Percentiles rank a stretch among this genome's conserved stretches.
phyloP scores from a whole-genome alignment of 2,888 invertebrate genomes.

The Ormia ochracea region DNA sequence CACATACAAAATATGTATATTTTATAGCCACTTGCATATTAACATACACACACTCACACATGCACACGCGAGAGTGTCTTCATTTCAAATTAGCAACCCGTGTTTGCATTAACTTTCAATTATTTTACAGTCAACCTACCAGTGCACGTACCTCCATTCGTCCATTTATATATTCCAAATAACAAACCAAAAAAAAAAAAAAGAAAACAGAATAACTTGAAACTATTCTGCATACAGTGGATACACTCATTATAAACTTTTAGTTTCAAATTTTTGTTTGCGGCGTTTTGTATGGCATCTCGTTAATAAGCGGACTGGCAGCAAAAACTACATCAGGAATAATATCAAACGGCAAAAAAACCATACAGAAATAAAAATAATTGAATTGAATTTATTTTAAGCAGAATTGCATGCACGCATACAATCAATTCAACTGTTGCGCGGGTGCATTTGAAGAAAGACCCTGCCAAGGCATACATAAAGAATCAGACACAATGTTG shows the following conservation, averaged over 20 bases:
- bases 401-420: background rate
- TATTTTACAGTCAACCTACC: background rate
- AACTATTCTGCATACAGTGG: background rate
- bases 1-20: background rate
- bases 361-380: constrained; percentile 7
- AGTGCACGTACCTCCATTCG: background rate
- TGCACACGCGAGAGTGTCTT: background rate
- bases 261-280: constrained; percentile 22
- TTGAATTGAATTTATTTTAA: background rate
- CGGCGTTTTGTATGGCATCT: background rate
- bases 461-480: background rate
- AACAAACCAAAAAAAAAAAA: too few species aligned
- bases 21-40: background rate
- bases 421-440: constrained; percentile 43
- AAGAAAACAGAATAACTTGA: background rate
- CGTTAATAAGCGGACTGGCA: background rate
- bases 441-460: constrained; percentile 45
- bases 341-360: background rate
- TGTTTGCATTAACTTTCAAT: constrained; percentile 7
- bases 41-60: background rate
- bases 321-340: background rate
- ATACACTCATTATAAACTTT: background rate
- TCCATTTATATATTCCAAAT: too few species aligned
- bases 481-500: constrained; percentile 29
- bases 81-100: constrained; percentile 13